These are phyloP conservation scores for Mactromeris polynyma DNA, from an alignment of 2,888 invertebrate species.

Conservation along the genomic window DNA sequence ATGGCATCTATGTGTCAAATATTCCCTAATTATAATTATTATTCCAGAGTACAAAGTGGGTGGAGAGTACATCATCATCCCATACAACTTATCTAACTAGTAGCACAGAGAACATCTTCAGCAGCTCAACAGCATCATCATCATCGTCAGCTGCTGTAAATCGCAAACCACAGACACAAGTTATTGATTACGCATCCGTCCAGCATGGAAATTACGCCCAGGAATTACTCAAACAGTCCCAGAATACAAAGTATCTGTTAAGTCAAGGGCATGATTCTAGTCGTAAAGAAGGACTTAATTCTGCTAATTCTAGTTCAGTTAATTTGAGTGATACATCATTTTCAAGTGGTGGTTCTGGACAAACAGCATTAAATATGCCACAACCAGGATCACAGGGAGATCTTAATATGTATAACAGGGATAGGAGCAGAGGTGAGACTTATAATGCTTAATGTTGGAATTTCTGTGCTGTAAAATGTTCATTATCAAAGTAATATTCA, in stretches of 20 bases:
- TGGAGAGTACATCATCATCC: conserved; percentile 59
- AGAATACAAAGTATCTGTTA: conserved; percentile 83
- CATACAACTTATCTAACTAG: conserved; percentile 70
- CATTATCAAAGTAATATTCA: no score
- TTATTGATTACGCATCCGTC: conserved; percentile 67
- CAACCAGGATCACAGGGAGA: conserved; percentile 51
- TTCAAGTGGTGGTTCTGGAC: conserved; percentile 77
- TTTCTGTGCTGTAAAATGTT: no score
- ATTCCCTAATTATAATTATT: no score
- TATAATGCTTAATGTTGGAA: no score
- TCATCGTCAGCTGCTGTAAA: conserved; percentile 38
- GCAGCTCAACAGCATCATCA: conserved; percentile 57
- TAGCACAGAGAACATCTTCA: conserved; percentile 75
- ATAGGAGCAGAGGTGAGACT: conserved; percentile 38
- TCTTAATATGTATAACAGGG: conserved; percentile 22
- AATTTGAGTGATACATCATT: conserved; percentile 81
- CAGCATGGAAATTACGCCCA: conserved; percentile 82
- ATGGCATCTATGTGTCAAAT: no score
- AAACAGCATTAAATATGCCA: conserved; percentile 63
- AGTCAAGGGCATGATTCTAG: conserved; percentile 76
- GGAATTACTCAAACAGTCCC: conserved; percentile 83
- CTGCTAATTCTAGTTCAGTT: conserved; percentile 75
- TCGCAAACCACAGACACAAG: conserved; percentile 47
- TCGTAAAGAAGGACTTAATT: conserved; percentile 62
- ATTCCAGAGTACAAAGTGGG: conserved; percentile 44